Evolutionary conservation across 1,140 invertebrate species (phyloP).

Genomic region (Orchestia grillus): DNA sequence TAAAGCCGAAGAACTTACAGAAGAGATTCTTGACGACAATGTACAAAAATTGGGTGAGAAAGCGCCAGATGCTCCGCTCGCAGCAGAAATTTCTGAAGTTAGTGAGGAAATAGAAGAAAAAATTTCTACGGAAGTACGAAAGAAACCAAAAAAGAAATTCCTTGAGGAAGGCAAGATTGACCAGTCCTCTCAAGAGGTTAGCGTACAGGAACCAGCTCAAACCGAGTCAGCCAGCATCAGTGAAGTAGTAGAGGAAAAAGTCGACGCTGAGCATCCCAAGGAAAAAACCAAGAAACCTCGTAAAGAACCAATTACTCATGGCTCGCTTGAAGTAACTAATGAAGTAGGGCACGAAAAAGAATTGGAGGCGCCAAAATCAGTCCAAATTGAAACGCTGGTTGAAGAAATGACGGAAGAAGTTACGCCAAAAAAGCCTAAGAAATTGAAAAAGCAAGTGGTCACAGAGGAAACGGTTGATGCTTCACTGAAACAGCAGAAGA

Average conservation of each 20-base stretch:
- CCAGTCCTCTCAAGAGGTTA: slow-evolving; percentile 65
- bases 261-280: neutral
- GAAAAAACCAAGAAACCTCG: neutral
- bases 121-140: slow-evolving; percentile 60
- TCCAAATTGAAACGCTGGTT: neutral
- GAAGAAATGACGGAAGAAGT: slow-evolving; percentile 61
- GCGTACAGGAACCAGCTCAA: neutral
- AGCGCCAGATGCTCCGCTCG: slow-evolving; percentile 51
- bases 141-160: slow-evolving; percentile 62
- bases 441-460: slow-evolving; percentile 63
- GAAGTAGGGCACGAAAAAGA: no score
- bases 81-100: slow-evolving; percentile 28
- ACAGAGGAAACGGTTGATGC: slow-evolving; percentile 43
- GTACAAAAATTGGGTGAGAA: slow-evolving; percentile 30
- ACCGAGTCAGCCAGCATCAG: neutral
- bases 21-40: slow-evolving; percentile 15
- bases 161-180: slow-evolving; percentile 62
- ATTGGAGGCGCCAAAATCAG: neutral
- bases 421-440: slow-evolving; percentile 59
- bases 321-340: no score
- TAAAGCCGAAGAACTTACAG: neutral
- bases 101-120: slow-evolving; percentile 60
- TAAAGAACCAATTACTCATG: neutral
- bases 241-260: neutral
- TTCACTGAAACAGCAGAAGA: slow-evolving; percentile 49